Percentiles rank a stretch among this genome's conserved stretches.
phyloP scores from a whole-genome alignment of 2,113 vertebrate species.

The Grus americana region DNA sequence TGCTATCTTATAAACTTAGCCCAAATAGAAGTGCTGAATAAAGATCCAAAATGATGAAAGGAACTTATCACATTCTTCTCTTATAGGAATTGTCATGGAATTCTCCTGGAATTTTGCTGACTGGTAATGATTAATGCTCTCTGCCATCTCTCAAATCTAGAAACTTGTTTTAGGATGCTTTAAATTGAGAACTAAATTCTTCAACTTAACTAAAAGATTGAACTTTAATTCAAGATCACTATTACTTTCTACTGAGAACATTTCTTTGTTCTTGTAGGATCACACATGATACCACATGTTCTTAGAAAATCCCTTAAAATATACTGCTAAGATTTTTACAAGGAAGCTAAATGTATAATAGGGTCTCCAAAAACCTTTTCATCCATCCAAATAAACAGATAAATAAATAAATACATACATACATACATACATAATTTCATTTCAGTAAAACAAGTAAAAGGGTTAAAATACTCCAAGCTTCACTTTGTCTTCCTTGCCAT shows the following conservation, averaged over 20 bases:
- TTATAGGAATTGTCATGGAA: background rate
- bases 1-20: background rate
- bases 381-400: background rate
- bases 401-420: background rate
- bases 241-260: background rate
- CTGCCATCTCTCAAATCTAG: background rate
- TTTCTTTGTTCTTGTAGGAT: background rate
- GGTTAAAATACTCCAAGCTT: background rate
- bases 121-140: background rate
- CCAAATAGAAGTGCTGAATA: background rate
- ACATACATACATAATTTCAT: background rate
- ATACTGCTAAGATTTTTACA: background rate
- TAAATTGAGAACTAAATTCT: background rate
- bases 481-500: background rate
- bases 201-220: background rate
- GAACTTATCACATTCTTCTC: background rate
- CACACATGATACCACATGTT: fast-evolving
- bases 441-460: background rate
- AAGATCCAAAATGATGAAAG: background rate
- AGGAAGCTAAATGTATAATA: background rate
- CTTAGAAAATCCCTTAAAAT: background rate
- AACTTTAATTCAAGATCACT: background rate
- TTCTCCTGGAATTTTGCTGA: background rate
- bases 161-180: background rate
- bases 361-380: background rate